Evolutionary conservation across 2,113 vertebrate genomes (phyloP), one percentile per base, ranked within the genome.

Genomic region (Diadophis punctatus): DNA sequence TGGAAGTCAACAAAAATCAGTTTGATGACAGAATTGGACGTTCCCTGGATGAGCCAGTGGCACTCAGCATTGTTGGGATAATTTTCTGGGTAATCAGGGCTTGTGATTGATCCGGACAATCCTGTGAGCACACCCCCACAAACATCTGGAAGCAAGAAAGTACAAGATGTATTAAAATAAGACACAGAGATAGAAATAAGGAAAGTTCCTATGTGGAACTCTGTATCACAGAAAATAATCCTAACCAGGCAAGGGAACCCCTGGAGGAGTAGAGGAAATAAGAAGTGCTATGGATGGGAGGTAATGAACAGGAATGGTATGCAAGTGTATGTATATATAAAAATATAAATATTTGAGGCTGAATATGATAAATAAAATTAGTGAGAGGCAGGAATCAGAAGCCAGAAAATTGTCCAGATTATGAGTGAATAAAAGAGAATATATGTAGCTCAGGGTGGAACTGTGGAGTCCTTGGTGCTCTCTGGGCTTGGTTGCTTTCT

Each of bases 41-140:
- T 95, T 3, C 98, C 98, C 0, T 97, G 98, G 87, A 99, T 98
- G 92, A 97, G 97, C 99, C 99, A 99, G 86, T 91, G 98, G 96
- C 99, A 99, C 95, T 99, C 99, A 0, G 97, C 98, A 0, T 98
- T 98, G 56, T 99, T 99, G 96, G 98, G 99, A 96, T 99, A 99
- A 94, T 98, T 98, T 90, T 97, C 97, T 0, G 99, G 99, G 96
- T 99, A 99, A 60, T 98, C 98, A 0, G 99, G 99, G 92, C 98
- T 99, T 97, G 98, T 97, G 91, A 99, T 99, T n/a, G 98, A 96
- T 22, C 99, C 99, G 0, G 99, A 99, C 1, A 99, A 98, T 16
- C 99, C 98, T 0, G 98, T 99, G 93, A 99, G 97, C 85, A 99
- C 98, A 0, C 99, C 99, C 0, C 99, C 99, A 0, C 99, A 99